Base-by-base conservation (phyloP, 1,140 invertebrate genomes). In the Archivesica marissinica region DNA sequence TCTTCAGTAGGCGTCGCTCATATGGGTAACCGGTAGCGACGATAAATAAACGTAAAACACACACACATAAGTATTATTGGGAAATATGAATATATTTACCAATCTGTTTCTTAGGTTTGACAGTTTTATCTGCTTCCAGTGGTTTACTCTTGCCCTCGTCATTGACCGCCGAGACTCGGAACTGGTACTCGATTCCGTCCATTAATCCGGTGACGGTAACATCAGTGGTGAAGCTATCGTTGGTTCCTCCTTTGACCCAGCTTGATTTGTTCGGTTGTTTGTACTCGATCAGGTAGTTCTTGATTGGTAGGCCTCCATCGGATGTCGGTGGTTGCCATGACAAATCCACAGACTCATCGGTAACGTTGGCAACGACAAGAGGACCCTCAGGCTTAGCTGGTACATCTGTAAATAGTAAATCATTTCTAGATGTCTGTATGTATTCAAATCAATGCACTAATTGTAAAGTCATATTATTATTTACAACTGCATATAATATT, bases 21-120 rank as follows among this genome's bases (percentile, higher is more conserved):
- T n/a, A n/a, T n/a, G n/a, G n/a, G n/a, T n/a, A n/a, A n/a, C n/a
- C n/a, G n/a, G n/a, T n/a, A n/a, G n/a, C n/a, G n/a, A n/a, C n/a
- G n/a, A n/a, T n/a, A n/a, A n/a, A n/a, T n/a, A n/a, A n/a, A n/a
- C n/a, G n/a, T n/a, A n/a, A n/a, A n/a, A n/a, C n/a, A n/a, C 17
- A 47, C 41, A 47, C 50, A 54, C 6, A 54, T 20, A 54, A n/a
- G 23, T 54, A 3, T n/a, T 54, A 17, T 44, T 44, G 41, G 41
- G 7, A 7, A 7, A 44, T 4, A 54, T 25, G 13, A 76, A 61
- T 38, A 52, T 52, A 88, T 88, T 88, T 94, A 96, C 96, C 97
- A 94, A 99, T 99, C 90, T 98, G 97, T 97, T 98, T 97, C 94
- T 97, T 97, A 0, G 98, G 98, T 88, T 96, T 96, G 87, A 99